phyloP scores from a whole-genome alignment of 2,797 vertebrate genomes.

The Chaetophractus vellerosus region DNA sequence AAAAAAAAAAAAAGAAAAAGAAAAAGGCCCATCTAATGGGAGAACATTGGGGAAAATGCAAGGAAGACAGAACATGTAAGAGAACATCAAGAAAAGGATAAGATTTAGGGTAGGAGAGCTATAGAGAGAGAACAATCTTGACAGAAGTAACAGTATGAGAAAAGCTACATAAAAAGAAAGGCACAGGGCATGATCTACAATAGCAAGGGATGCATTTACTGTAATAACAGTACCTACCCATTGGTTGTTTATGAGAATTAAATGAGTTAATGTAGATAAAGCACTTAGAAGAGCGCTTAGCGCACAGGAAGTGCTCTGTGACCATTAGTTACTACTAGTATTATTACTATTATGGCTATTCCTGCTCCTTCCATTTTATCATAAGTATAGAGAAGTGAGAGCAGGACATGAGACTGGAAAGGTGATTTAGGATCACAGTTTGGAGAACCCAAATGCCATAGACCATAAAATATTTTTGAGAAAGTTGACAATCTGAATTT shows the following conservation, averaged over 20 bases:
- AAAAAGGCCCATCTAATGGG: neutral
- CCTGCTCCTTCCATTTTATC: neutral
- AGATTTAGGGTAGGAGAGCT: neutral
- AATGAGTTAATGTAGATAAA: neutral
- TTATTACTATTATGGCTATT: accelerated
- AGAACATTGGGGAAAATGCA: neutral
- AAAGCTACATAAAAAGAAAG: neutral
- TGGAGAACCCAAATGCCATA: neutral
- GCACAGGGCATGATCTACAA: no score
- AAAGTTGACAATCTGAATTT: neutral
- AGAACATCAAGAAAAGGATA: neutral
- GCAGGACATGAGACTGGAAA: neutral
- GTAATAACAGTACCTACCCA: neutral
- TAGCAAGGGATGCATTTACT: neutral
- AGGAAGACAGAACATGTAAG: neutral
- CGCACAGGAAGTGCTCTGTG: neutral
- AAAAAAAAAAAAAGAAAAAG: neutral
- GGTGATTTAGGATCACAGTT: neutral
- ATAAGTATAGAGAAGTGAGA: neutral
- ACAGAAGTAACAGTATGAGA: neutral
- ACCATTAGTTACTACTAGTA: neutral
- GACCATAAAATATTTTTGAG: neutral
- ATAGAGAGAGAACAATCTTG: neutral
- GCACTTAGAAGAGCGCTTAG: neutral
- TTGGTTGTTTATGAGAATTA: neutral